Base-by-base conservation (phyloP, 2,113 vertebrate species). In the Phrynosoma platyrhinos region DNA sequence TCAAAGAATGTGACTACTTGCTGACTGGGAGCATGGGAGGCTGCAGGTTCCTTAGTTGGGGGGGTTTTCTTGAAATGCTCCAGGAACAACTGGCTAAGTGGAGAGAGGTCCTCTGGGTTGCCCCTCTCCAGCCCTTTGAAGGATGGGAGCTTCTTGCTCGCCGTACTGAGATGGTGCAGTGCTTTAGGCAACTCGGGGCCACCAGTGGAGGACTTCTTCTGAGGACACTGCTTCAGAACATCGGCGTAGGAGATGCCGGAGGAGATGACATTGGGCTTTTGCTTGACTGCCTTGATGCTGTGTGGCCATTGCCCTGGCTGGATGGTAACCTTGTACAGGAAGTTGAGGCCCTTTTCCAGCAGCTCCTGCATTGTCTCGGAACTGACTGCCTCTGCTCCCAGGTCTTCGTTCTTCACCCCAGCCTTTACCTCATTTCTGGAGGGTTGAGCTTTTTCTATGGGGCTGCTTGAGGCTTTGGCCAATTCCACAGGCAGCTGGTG, bases 281-380 rank as follows among this genome's bases (percentile, higher is more conserved):
- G 90, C 7, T 86, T 79, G 1, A 68, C 30, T 0, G 85, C 32
- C 74, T 78, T 83, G 79, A 89, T 69, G 72, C 88, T 69, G 23
- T 83, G 83, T 0, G 88, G 84, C 79, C 83, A 82, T 25, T 82
- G 83, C 32, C 88, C 88, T 0, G 88, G 84, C 47, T 89, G 88
- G 71, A 89, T 86, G 84, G 88, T 89, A 23, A 89, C 79, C 53
- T 85, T 89, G 84, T 86, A 89, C 21, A 89, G 84, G 42, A 89
- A 82, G 79, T 85, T 86, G 23, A 89, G n/a, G 6, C 88, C 88
- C 4, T 79, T 75, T 5, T 89, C 84, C 79, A 89, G 25, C 47
- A 89, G 62, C 13, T 85, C 88, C 58, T 89, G 88, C 62, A 86
- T 79, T 4, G 92, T 85, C 0, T 87, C 93, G 12, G 90, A 85